Percentiles rank a stretch among this genome's conserved stretches.
These are phyloP conservation scores for Polietes domitor DNA, from an alignment of 2,888 invertebrate genomes.

Conservation along the genomic window DNA sequence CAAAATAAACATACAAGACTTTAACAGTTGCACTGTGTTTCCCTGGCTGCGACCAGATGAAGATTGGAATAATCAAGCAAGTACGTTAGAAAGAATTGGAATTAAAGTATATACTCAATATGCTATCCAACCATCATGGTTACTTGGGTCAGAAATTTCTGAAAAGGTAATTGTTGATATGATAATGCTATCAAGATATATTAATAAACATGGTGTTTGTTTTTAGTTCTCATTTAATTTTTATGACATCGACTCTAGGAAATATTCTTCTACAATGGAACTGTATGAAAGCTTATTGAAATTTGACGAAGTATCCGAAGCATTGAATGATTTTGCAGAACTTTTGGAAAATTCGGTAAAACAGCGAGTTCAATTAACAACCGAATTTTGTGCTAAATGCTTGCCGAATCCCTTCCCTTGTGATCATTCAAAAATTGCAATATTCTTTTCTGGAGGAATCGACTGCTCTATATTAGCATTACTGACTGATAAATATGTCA, in stretches of 20 bases:
- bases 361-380: conserved; percentile 84
- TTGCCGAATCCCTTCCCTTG: conserved; percentile 79
- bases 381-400: conserved; percentile 85
- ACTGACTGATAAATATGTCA: conserved; percentile 87
- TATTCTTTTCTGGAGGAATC: conserved; percentile 97
- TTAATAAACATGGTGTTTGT: neutral
- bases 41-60: conserved; percentile 70
- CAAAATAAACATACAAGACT: conserved; percentile 71
- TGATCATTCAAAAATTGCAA: conserved; percentile 86
- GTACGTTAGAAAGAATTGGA: conserved; percentile 53
- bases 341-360: conserved; percentile 84
- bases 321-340: conserved; percentile 79
- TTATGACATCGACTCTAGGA: conserved; percentile 63
- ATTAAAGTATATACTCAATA: conserved; percentile 56
- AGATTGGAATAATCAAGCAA: conserved; percentile 6
- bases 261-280: conserved; percentile 31
- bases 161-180: conserved; percentile 29
- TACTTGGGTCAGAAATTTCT: neutral
- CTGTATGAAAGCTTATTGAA: conserved; percentile 80
- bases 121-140: conserved; percentile 67
- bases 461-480: conserved; percentile 96
- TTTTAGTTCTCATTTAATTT: conserved; percentile 71
- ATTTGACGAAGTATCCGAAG: conserved; percentile 70
- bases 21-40: conserved; percentile 78
- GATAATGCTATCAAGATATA: conserved; percentile 6